phyloP scores from a whole-genome alignment of 2,888 invertebrate species.

The Allophyes oxyacanthae region DNA sequence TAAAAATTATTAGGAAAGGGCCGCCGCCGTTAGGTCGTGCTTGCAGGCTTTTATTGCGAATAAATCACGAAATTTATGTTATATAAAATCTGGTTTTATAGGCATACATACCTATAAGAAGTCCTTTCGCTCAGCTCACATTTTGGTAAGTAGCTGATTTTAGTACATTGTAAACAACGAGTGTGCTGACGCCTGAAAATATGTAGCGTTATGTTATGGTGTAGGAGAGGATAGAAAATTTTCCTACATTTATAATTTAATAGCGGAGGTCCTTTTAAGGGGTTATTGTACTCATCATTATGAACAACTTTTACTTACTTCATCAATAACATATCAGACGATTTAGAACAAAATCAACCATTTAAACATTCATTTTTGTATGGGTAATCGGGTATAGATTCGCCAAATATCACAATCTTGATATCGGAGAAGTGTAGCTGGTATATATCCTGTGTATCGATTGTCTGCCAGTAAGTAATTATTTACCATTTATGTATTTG shows the following conservation, averaged over 20 bases:
- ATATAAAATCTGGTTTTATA: constrained; percentile 32
- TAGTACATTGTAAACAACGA: constrained; percentile 26
- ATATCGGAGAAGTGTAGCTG: not conserved
- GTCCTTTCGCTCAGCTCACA: constrained; percentile 3
- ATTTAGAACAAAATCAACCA: too few species aligned
- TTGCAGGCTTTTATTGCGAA: constrained; percentile 47
- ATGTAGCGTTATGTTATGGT: constrained; percentile 6
- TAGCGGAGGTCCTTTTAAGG: too few species aligned
- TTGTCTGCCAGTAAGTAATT: not conserved
- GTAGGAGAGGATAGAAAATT: not conserved
- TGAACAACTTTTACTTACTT: too few species aligned
- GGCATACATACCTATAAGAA: constrained; percentile 8
- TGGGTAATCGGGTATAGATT: too few species aligned
- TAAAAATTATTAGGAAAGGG: constrained; percentile 41
- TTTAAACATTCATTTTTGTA: too few species aligned
- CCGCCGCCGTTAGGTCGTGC: constrained; percentile 29
- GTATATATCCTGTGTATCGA: not conserved
- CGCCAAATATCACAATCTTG: too few species aligned
- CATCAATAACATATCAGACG: too few species aligned
- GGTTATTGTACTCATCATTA: too few species aligned
- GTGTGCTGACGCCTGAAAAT: constrained; percentile 20
- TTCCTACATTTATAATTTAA: not conserved
- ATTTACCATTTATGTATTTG: constrained; percentile 1
- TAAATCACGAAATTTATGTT: constrained; percentile 49
- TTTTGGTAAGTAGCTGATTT: constrained; percentile 21